Conservation (phyloP, 92 coral and sea anemone genomes). For the Palythoa heliodiscus region DNA sequence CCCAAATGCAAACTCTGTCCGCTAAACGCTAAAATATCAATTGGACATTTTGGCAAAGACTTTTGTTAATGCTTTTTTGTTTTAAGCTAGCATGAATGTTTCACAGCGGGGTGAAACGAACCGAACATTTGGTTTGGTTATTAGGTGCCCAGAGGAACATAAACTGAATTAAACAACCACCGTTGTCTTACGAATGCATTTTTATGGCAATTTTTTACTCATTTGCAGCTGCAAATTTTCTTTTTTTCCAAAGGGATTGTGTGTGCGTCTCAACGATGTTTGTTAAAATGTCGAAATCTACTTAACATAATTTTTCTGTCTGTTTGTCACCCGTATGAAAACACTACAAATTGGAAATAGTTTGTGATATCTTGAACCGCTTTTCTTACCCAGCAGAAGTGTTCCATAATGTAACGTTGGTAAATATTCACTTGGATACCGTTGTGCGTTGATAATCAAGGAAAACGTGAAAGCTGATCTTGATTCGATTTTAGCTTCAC, state of each 20-base stretch:
- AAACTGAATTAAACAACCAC: slow-evolving; percentile 5
- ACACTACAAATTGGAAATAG: slow-evolving; percentile 23
- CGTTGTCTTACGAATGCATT: slow-evolving; percentile 2
- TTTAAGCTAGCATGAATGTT: neutral
- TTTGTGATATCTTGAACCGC: neutral
- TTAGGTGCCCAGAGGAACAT: slow-evolving; percentile 24
- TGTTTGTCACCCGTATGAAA: neutral
- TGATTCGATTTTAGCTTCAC: neutral
- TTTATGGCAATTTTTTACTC: slow-evolving; percentile 9
- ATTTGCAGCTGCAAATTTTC: slow-evolving; percentile 31
- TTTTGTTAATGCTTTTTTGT: slow-evolving; percentile 13
- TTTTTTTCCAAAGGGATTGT: slow-evolving; percentile 8
- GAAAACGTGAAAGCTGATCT: neutral
- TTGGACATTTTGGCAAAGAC: slow-evolving; percentile 18
- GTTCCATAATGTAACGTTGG: too few species aligned
- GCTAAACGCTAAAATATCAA: slow-evolving; percentile 11
- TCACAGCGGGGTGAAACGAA: slow-evolving; percentile 48
- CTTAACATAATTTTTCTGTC: slow-evolving; percentile 6
- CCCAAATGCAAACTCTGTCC: slow-evolving; percentile 4
- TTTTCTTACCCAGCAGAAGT: neutral
- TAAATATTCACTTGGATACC: neutral
- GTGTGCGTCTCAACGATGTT: neutral
- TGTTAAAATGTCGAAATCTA: neutral
- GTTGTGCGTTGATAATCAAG: neutral
- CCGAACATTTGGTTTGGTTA: slow-evolving; percentile 30